Evolutionary conservation across 2,113 vertebrate species (phyloP).

Genomic region (Petroica traversi): DNA sequence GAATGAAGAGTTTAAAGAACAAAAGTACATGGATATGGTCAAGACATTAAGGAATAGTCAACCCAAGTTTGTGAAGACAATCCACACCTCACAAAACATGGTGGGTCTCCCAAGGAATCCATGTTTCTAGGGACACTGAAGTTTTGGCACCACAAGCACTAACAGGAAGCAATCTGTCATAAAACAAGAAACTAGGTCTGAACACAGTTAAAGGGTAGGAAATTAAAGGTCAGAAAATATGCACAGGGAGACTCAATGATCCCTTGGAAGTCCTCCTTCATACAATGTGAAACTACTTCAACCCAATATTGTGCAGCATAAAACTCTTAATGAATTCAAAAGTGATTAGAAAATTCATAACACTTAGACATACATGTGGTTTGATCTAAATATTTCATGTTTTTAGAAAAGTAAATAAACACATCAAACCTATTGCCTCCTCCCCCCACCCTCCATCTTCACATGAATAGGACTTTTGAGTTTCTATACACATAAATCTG

Average conservation of each 20-base stretch:
- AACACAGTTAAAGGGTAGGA: not conserved
- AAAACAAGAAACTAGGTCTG: not conserved
- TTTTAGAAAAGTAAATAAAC: not conserved
- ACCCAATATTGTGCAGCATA: not conserved
- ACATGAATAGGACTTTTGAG: not conserved
- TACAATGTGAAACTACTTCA: not conserved
- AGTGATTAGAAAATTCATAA: not conserved
- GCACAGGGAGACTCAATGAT: not conserved
- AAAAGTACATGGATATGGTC: not conserved
- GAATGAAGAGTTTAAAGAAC: not conserved
- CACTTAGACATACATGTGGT: not conserved
- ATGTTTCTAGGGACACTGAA: fast-evolving
- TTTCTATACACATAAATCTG: not conserved
- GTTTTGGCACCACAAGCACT: not conserved
- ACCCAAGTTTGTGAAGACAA: not conserved
- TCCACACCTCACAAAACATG: not conserved
- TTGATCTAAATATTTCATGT: not conserved
- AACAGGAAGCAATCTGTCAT: not conserved
- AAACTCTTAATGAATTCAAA: not conserved
- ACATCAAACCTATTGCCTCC: not conserved
- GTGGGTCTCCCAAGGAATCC: not conserved
- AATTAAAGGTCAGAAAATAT: not conserved
- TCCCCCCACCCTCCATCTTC: not conserved
- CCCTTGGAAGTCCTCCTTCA: not conserved
- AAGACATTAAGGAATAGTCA: not conserved